phyloP scores from a whole-genome alignment of 1,140 invertebrate genomes.

The Metaphire vulgaris region DNA sequence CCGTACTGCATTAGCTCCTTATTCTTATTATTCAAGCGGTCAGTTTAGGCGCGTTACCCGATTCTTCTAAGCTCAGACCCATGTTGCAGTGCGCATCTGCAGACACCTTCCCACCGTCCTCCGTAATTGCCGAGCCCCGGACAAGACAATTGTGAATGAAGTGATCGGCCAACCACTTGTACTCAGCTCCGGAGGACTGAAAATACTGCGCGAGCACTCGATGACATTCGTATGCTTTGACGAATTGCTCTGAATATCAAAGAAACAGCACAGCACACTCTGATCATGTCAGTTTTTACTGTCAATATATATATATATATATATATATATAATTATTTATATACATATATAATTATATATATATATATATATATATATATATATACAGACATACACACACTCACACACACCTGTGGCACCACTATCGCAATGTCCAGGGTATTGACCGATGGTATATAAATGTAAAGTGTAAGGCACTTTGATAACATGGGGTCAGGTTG shows the following conservation, averaged over 20 bases:
- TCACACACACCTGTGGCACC: too few species aligned
- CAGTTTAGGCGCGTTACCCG: slow-evolving; percentile 38
- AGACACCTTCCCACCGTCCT: slow-evolving; percentile 37
- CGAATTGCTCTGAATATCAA: slow-evolving; percentile 36
- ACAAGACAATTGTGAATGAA: slow-evolving; percentile 46
- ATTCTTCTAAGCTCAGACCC: slow-evolving; percentile 44
- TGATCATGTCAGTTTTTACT: not conserved
- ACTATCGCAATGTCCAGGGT: too few species aligned
- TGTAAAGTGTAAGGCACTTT: too few species aligned
- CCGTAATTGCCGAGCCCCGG: slow-evolving; percentile 33
- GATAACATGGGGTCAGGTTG: too few species aligned
- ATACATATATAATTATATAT: too few species aligned
- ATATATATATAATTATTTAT: not conserved
- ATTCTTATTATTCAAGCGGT: too few species aligned
- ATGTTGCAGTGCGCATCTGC: slow-evolving; percentile 48
- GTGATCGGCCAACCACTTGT: slow-evolving; percentile 51
- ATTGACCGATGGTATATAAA: too few species aligned
- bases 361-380: too few species aligned
- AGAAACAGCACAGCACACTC: slow-evolving; percentile 14
- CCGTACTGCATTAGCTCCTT: too few species aligned
- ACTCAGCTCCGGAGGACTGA: slow-evolving; percentile 35
- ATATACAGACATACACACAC: too few species aligned
- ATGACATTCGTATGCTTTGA: slow-evolving; percentile 38
- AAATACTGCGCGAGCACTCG: slow-evolving; percentile 45
- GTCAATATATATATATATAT: too few species aligned